Evolutionary conservation across 2,888 invertebrate species (phyloP).

Genomic region (Scaptomyza tumidula): DNA sequence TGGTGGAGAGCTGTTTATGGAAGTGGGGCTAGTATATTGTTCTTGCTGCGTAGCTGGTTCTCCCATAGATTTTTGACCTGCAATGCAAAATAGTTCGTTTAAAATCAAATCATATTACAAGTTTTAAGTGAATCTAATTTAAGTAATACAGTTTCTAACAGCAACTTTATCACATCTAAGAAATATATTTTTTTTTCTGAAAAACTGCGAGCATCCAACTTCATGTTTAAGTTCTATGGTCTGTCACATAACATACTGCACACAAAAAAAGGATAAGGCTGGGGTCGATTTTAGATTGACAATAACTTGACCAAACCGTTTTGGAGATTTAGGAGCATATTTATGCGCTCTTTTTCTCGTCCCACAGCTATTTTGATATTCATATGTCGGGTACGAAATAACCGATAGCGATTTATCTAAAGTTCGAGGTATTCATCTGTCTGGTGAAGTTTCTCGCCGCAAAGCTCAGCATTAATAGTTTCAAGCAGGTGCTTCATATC

Average conservation of each 20-base stretch:
- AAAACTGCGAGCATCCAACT: not conserved
- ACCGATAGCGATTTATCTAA: constrained; percentile 70
- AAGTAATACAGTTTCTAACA: not conserved
- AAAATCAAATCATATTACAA: not conserved
- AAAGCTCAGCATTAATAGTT: constrained; percentile 70
- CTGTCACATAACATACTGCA: not conserved
- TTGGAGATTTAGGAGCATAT: constrained; percentile 78
- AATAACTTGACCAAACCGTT: constrained; percentile 75
- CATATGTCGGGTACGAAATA: constrained; percentile 53
- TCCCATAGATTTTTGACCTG: constrained; percentile 77
- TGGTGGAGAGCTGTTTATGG: constrained; percentile 72
- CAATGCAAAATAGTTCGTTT: constrained; percentile 20
- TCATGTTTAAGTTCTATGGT: constrained; percentile 11
- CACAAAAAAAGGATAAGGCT: not conserved
- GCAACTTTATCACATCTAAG: not conserved
- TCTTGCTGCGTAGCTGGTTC: constrained; percentile 45
- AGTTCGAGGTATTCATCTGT: constrained; percentile 68
- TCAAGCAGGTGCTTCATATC: constrained; percentile 42
- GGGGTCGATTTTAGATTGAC: constrained; percentile 19
- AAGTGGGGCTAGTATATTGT: constrained; percentile 55
- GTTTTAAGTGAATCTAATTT: not conserved
- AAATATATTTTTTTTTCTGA: not conserved
- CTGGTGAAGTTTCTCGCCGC: constrained; percentile 60
- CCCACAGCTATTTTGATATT: constrained; percentile 7
- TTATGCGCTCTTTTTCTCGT: constrained; percentile 58